Evolutionary conservation across 1,140 invertebrate species (phyloP), one percentile per base, ranked within the genome.

Genomic region (Sitophilus oryzae): DNA sequence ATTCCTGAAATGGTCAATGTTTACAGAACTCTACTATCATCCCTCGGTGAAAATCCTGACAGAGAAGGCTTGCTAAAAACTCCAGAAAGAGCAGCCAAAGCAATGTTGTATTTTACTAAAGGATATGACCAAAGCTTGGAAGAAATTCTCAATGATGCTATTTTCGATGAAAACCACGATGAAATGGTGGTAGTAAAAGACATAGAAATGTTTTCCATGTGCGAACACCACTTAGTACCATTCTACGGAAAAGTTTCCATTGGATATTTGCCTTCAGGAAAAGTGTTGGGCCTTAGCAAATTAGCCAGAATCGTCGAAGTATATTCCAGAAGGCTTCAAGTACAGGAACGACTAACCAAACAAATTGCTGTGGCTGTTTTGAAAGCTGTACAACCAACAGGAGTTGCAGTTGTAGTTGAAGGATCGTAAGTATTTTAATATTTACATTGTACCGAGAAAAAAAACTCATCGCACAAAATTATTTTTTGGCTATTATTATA

Each of bases 131-230:
- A 52, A 36, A 35, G 22, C 44, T 18, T 52, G 4, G 40, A 52
- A 19, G 50, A 98, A 70, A 85, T 98, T 0, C 76, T 99, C 3
- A 98, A 98, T 69, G 93, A 95, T 58, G 96, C 95, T 0, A 86
- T 99, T 40, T 99, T 99, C 71, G 91, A 98, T 68, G 96, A 99
- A 71, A 93, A 98, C 72, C 95, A 97, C 67, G 96, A 99, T 70
- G 96, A 99, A 73, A 91, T 99, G 94, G 96, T 99, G 0, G 93
- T 99, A 2, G 96, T 99, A 0, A 97, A 97, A 70, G 95, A 99
- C 71, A 99, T 99, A 55, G 96, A 99, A 76, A 98, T 99, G 93
- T 99, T 98, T 72, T 98, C 94, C 23, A 89, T 98, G 82, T 98
- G 96, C 69, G 96, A 99, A 72, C 96, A 99, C 71, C 96, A 99